Evolutionary conservation across 2,888 invertebrate species (phyloP), one percentile per base, ranked within the genome.

Genomic region (Dromius quadrimaculatus): DNA sequence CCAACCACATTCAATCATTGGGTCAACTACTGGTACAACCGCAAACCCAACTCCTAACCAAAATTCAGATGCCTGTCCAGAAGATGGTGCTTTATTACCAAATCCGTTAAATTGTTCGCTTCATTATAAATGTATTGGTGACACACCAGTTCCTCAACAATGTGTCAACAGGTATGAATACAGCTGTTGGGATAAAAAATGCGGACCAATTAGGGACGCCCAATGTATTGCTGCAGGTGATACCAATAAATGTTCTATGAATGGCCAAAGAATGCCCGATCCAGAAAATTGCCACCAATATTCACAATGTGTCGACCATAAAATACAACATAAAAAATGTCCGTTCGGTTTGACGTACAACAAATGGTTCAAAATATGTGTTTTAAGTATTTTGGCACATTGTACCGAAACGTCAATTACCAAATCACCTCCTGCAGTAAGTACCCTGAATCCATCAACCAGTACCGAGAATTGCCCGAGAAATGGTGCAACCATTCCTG

Each of bases 291-390:
- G 68, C 11, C 43, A 59, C 9, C 32, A 19, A 11, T 68, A 68
- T 43, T 45, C 19, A 6, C 19, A 45, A 59, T 68, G 68, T 45
- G 43, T 28, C 5, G 45, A 68, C 0, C 19, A 32, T 19, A 17
- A 19, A 13, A 11, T 43, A 11, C 13, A 6, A 43, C 1, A 1
- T 9, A 59, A 68, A 59, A 11, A 5, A 6, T 68, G 68, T 57
- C 11, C 19, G 8, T 2, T 11, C 6, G 11, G 34, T 9, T 43
- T 23, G 43, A 45, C 8, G 17, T 68, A 68, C 13, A 68, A 32
- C 45, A 59, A 59, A 59, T 68, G 68, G 68, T 68, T 59, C 13
- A 2, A 5, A 32, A 22, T 13, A n/a, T 68, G 68, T 59, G 32
- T 45, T 1, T 19, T 36, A 4, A 3, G 20, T 1, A 5, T 20